phyloP scores from a whole-genome alignment of 2,113 vertebrate genomes.

The Gasterosteus nipponicus region DNA sequence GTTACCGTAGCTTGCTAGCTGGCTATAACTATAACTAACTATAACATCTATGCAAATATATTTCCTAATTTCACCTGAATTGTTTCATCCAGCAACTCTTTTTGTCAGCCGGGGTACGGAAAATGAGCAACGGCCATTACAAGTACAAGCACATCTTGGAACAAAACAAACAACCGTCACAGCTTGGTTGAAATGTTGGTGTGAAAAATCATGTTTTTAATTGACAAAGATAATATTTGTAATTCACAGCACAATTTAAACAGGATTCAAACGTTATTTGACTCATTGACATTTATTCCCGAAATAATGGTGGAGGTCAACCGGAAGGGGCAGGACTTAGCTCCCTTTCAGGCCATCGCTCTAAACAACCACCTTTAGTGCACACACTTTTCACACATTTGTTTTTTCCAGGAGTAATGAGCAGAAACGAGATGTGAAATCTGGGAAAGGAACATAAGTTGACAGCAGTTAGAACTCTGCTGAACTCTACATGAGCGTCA shows the following conservation, averaged over 20 bases:
- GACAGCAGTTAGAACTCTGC: conserved; percentile 47
- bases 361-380: conserved; percentile 9
- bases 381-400: conserved; percentile 15
- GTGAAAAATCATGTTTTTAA: no score
- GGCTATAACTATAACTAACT: no score
- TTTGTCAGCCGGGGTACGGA: no score
- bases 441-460: conserved; percentile 8
- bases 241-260: not conserved
- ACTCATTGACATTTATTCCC: not conserved
- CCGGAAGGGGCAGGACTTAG: not conserved
- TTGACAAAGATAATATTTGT: no score
- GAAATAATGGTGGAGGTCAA: not conserved
- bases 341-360: conserved; percentile 10
- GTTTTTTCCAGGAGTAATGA: conserved; percentile 28
- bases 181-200: no score
- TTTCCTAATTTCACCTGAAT: no score
- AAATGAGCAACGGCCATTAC: no score
- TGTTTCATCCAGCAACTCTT: no score
- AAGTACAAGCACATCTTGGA: no score
- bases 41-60: no score
- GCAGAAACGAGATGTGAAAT: conserved; percentile 16
- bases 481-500: conserved; percentile 45
- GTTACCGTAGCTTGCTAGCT: no score
- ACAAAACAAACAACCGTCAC: no score
- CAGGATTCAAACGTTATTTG: not conserved